These are phyloP conservation scores for Orussus abietinus DNA, from an alignment of 1,140 invertebrate species.

Conservation along the genomic window DNA sequence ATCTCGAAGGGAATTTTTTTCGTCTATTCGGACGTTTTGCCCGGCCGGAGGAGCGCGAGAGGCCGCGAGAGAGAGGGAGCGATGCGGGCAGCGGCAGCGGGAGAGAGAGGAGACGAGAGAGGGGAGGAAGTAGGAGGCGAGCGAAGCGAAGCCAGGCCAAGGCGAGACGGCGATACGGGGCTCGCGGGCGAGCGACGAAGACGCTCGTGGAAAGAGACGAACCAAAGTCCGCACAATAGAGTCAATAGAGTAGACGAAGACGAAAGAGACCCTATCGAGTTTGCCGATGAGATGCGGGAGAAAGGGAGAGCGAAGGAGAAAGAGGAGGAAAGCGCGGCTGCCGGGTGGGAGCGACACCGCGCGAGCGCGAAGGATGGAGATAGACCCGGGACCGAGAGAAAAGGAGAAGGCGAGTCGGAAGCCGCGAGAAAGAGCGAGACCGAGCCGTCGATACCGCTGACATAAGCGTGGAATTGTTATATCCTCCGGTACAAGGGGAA, in stretches of 20 bases:
- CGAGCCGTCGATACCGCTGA: slow-evolving; percentile 5
- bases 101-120: slow-evolving; percentile 8
- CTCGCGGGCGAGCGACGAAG: neutral
- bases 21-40: too few species aligned
- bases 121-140: neutral
- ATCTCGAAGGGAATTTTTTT: too few species aligned
- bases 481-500: too few species aligned
- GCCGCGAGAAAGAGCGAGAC: slow-evolving; percentile 1
- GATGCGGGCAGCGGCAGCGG: slow-evolving; percentile 8
- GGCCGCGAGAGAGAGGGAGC: slow-evolving; percentile 5
- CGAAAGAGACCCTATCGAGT: too few species aligned
- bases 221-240: slow-evolving; percentile 19
- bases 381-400: slow-evolving; percentile 6
- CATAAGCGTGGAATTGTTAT: slow-evolving; percentile 5
- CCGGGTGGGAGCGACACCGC: neutral
- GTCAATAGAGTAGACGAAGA: slow-evolving; percentile 18
- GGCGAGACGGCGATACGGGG: slow-evolving; percentile 9
- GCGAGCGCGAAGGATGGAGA: slow-evolving; percentile 11
- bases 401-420: slow-evolving; percentile 5
- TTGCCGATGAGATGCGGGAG: too few species aligned
- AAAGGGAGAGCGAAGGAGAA: slow-evolving; percentile 17
- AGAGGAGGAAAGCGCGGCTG: neutral
- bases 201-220: slow-evolving; percentile 5
- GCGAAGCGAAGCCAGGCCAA: slow-evolving; percentile 4
- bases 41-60: slow-evolving; percentile 8